Evolutionary conservation across 2,113 vertebrate species (phyloP), one percentile per base, ranked within the genome.

Genomic region (Tinamus guttatus): DNA sequence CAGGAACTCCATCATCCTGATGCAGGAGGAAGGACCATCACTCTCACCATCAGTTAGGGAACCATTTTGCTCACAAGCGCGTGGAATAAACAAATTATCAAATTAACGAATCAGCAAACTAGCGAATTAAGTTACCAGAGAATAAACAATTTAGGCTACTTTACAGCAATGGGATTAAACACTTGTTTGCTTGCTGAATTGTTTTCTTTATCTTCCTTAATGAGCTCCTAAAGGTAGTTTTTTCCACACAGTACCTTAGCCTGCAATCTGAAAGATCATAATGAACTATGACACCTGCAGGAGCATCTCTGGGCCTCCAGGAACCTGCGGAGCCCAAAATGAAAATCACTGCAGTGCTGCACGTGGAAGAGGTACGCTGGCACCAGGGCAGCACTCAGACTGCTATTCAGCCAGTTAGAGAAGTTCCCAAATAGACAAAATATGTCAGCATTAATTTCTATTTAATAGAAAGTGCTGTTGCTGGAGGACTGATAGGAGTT

Each of bases 321-420:
- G 54, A 74, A 77, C n/a, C 75, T 56, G 51, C 45, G 74, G 75
- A 80, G 45, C 49, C 79, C 52, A 58, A 40, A 14, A 4, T 38
- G 64, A 74, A 77, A 82, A 67, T 25, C 32, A 5, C 25, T 38
- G 49, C 25, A 41, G 45, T 77, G 69, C 56, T 32, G 32, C 54
- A 34, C 25, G 51, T 0, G 2, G 78, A 76, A 30, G 0, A 28
- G 65, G 47, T 34, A 4, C 11, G 28, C 24, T 5, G 51, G n/a
- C 52, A 77, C 45, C 65, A 74, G 76, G 76, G 74, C 62, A 58
- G 52, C 58, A 64, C 65, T 5, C 79, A 56, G 47, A 22, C 36
- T 47, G 21, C 21, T 16, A 30, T 40, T 81, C 88, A 90, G 25
- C 3, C 8, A 62, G 20, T 8, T 68, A 67, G 11, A 45, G 87